These are phyloP conservation scores for Tenebrosternarchus preto DNA, from an alignment of 2,113 vertebrate genomes.

Conservation along the genomic window DNA sequence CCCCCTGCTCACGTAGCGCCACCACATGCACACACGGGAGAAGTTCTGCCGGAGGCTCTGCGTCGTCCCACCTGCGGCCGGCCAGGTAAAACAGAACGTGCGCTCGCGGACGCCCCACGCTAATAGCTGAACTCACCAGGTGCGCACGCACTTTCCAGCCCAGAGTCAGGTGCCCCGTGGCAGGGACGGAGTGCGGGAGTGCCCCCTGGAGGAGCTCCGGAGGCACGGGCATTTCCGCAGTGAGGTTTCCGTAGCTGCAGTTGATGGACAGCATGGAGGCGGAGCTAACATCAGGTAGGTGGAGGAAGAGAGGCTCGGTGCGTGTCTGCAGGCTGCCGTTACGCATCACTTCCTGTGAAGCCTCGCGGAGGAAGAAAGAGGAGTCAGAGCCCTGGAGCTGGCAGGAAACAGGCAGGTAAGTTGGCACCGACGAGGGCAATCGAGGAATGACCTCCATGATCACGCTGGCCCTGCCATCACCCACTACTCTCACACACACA, in stretches of 20 bases:
- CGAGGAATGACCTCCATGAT: conserved; percentile 69
- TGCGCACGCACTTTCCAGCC: conserved; percentile 83
- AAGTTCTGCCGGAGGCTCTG: conserved; percentile 60
- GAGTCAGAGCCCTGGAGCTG: conserved; percentile 76
- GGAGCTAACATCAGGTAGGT: conserved; percentile 71
- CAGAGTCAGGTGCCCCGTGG: conserved; percentile 70
- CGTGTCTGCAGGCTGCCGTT: conserved; percentile 89
- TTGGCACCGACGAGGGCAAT: conserved; percentile 85
- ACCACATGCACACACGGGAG: conserved; percentile 87
- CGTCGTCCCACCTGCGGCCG: conserved; percentile 86
- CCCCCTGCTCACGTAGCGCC: conserved; percentile 81
- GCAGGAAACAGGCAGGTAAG: conserved; percentile 82
- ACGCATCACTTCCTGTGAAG: conserved; percentile 89
- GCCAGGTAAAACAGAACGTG: conserved; percentile 89
- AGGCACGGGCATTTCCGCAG: conserved; percentile 76
- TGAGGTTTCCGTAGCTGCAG: conserved; percentile 88
- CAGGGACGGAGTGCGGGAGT: conserved; percentile 56
- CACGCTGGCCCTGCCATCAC: conserved; percentile 69
- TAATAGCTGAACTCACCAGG: conserved; percentile 82
- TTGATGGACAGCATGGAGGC: conserved; percentile 77
- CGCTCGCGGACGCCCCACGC: conserved; percentile 84
- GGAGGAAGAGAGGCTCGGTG: conserved; percentile 85
- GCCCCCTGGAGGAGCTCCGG: conserved; percentile 80
- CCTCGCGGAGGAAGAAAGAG: conserved; percentile 93
- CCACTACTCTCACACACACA: conserved; percentile 67